Percentiles rank a stretch among this genome's conserved stretches.
Evolutionary conservation across 2,113 vertebrate genomes (phyloP).

Genomic region (Tetrao urogallus): DNA sequence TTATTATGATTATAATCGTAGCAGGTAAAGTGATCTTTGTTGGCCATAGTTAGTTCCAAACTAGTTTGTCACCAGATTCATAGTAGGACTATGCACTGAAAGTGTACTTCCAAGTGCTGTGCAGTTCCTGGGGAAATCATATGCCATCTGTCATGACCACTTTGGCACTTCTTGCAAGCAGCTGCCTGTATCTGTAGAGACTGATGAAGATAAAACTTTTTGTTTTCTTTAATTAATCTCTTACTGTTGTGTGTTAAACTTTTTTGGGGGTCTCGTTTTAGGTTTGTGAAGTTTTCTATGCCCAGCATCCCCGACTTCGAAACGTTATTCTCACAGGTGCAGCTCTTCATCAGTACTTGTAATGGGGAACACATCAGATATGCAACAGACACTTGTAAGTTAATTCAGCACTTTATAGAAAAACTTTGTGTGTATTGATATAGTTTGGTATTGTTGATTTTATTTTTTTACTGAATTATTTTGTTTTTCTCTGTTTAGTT

Average conservation of each 20-base stretch:
- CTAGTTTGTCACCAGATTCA: background rate
- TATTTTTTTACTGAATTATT: background rate
- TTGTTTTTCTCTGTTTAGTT: slow-evolving; percentile 78
- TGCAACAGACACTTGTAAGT: slow-evolving; percentile 99
- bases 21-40: background rate
- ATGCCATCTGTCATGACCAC: background rate
- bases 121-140: background rate
- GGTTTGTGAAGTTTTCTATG: slow-evolving; percentile 99
- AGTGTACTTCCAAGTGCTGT: background rate
- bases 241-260: background rate
- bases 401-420: background rate
- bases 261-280: slow-evolving; percentile 63
- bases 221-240: background rate
- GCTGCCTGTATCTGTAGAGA: background rate
- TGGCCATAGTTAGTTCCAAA: background rate
- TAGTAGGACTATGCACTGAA: background rate
- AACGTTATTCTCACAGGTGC: slow-evolving; percentile 97
- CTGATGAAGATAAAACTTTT: background rate
- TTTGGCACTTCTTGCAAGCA: background rate
- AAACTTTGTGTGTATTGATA: background rate
- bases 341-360: slow-evolving; percentile 99
- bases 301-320: slow-evolving; percentile 99
- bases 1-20: background rate
- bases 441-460: background rate
- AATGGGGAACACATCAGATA: slow-evolving; percentile 99